A percentile compares a stretch with the other conserved stretches of the same genome.
Conservation (phyloP, 2,113 vertebrate species). For the Eidolon helvum region DNA sequence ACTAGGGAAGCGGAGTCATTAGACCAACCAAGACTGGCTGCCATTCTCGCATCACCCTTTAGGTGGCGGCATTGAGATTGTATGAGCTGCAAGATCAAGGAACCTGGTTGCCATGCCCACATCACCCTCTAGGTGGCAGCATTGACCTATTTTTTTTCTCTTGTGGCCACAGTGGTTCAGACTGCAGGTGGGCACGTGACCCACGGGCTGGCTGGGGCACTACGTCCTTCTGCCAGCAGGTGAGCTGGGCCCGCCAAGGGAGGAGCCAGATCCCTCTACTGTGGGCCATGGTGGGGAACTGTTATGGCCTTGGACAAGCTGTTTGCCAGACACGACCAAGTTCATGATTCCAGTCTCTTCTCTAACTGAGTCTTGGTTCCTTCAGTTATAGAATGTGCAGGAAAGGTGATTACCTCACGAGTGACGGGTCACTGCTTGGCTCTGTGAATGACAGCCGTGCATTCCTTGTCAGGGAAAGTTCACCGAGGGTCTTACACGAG, state of each 20-base stretch:
- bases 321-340: fast-evolving
- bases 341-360: fast-evolving
- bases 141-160: neutral
- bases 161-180: neutral
- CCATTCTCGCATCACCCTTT: neutral
- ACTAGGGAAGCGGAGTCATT: fast-evolving
- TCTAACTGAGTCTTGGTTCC: neutral
- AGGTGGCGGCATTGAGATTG: neutral
- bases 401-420: fast-evolving
- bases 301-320: fast-evolving
- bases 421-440: neutral
- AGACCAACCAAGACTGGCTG: neutral
- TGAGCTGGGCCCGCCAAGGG: neutral
- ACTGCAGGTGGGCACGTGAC: no score
- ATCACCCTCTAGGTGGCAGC: neutral
- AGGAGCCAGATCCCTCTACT: fast-evolving
- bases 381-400: no score
- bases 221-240: neutral
- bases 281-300: fast-evolving
- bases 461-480: fast-evolving
- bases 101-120: neutral
- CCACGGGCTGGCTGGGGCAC: fast-evolving
- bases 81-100: neutral
- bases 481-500: neutral
- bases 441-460: fast-evolving